Evolutionary conservation across 2,797 vertebrate genomes (phyloP), one percentile per base, ranked within the genome.

Genomic region (Cossypha dichroa): DNA sequence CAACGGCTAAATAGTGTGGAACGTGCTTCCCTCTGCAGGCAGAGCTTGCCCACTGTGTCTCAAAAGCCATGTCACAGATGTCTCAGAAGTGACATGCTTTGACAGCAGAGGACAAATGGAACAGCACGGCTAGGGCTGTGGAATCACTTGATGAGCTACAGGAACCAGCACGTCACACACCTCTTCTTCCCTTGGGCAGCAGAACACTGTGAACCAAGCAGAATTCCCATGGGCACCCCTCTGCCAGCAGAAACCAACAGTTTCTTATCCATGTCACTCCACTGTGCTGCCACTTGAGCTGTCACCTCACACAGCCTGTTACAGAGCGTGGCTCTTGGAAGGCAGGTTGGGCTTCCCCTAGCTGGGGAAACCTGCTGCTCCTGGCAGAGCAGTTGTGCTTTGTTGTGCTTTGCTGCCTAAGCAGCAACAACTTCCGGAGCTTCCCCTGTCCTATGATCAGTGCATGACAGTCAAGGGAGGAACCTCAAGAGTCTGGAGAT

Each of bases 371-470:
- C 5, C 22, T 87, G 31, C 67, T 81, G 75, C 69, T 94, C 90
- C 75, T 72, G 64, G 56, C 66, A 82, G 63, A 85, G 74, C 59
- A 82, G 62, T 63, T 92, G 43, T 81, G 84, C 66, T 88, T 81
- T 88, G 54, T 63, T 92, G 43, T 81, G 84, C 66, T 92, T 81
- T 86, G 54, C 54, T 90, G 69, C n/a, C 58, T 13, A 51, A 92
- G 45, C 80, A 84, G 38, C 29, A 56, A 51, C 0, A 19, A 85
- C 85, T 87, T 62, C 36, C 5, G 3, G 63, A 64, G n/a, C 22
- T 82, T 89, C 40, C 15, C 43, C 10, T 5, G 1, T 72, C 58
- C 62, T 69, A 25, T 11, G 26, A 25, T 48, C n/a, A 79, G 64
- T 3, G 2, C 26, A 10, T 20, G 58, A 36, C 36, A 82, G 22